These are phyloP conservation scores for Otus scops DNA, from an alignment of 2,797 vertebrate genomes.

Conservation along the genomic window DNA sequence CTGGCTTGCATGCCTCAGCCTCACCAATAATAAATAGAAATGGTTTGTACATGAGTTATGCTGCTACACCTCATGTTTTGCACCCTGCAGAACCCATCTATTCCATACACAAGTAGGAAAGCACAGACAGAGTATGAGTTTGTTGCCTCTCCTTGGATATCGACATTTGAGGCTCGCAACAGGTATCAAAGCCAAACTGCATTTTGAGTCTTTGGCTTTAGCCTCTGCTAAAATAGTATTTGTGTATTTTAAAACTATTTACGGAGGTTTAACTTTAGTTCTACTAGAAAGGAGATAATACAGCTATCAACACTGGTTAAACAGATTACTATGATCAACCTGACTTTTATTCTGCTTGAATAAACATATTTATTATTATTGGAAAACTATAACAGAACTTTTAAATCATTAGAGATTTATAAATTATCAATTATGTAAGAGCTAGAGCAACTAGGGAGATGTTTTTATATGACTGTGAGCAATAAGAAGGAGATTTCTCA, in stretches of 20 bases:
- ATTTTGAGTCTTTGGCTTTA: background rate
- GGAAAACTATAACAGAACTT: constrained; percentile 5
- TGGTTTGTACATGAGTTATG: constrained; percentile 42
- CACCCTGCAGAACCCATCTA: background rate
- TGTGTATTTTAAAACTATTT: constrained; percentile 13
- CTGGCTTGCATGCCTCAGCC: constrained; percentile 20
- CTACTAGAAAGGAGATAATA: background rate
- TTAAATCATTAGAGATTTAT: background rate
- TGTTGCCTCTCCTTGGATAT: background rate
- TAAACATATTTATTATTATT: constrained; percentile 24
- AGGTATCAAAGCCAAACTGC: background rate
- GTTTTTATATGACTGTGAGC: background rate
- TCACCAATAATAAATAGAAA: constrained; percentile 56
- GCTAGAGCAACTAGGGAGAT: background rate
- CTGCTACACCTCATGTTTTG: constrained; percentile 35
- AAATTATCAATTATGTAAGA: constrained; percentile 25
- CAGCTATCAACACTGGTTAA: background rate
- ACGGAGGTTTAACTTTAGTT: background rate
- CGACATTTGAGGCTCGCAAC: background rate
- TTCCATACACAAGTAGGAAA: background rate
- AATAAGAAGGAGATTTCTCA: background rate
- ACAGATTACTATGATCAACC: background rate
- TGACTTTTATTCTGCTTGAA: constrained; percentile 13
- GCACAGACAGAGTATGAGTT: background rate
- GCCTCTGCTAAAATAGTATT: background rate